Evolutionary conservation across 1,140 invertebrate genomes (phyloP), one percentile per base, ranked within the genome.

Genomic region (Drosophila yakuba): DNA sequence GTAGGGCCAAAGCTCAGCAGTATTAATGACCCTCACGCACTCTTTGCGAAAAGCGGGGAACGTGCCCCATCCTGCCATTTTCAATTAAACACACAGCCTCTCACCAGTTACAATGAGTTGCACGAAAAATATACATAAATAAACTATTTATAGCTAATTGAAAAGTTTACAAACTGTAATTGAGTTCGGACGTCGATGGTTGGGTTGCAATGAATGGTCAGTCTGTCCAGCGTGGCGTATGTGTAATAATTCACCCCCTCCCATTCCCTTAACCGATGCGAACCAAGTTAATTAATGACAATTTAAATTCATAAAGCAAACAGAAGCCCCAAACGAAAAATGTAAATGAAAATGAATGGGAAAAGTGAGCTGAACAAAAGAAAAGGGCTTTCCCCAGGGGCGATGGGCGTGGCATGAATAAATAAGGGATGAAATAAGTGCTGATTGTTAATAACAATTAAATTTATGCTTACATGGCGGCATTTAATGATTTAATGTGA

Each of bases 281-380:
- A 55, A 62, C 56, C 43, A 68, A 88, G 80, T 88, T 88, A 88
- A 88, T 88, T 88, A 88, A 88, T 88, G 84, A 88, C 84, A 89
- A 88, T 88, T 88, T 90, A 88, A 88, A 88, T 88, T 88, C 84
- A 88, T 88, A 88, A 88, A 89, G 84, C 84, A 88, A 89, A 88
- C 80, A 88, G 61, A 85, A 86, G 38, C 48, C 79, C 76, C 38
- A 82, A 79, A 75, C 76, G 77, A 89, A 80, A 86, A 83, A 89
- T 76, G 83, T 80, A 88, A 89, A 88, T 88, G 76, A 84, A 89
- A 89, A 89, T 83, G 84, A 89, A 88, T 88, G 84, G 75, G 77
- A 83, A 86, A 75, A 50, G 43, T 64, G 66, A 68, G 39, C 39
- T 45, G 63, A 39, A 78, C 78, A 86, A 78, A 86, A 84, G 82